These are phyloP conservation scores for Bombus superbus DNA, from an alignment of 1,140 invertebrate genomes.

Conservation along the genomic window DNA sequence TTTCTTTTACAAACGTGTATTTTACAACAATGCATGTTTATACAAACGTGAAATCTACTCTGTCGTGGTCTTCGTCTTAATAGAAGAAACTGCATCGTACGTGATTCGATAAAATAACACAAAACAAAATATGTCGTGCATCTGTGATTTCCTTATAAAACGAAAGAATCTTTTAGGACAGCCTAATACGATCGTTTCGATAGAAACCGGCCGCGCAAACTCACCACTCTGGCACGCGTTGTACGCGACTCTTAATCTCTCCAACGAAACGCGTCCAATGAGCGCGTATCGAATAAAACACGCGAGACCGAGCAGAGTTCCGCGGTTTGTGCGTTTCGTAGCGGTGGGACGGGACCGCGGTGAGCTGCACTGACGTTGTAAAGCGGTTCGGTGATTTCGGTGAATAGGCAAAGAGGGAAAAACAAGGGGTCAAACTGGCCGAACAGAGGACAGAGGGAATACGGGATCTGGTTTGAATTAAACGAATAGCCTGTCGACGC, in stretches of 20 bases:
- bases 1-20: too few relatives aligned
- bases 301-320: slow-evolving; percentile 19
- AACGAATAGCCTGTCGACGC: slow-evolving; percentile 44
- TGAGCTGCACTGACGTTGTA: background rate
- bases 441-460: background rate
- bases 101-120: too few relatives aligned
- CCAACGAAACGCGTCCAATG: background rate
- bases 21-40: too few relatives aligned
- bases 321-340: background rate
- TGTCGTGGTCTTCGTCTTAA: too few relatives aligned
- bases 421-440: background rate
- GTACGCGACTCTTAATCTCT: background rate
- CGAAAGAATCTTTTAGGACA: too few relatives aligned
- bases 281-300: background rate
- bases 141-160: too few relatives aligned
- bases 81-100: too few relatives aligned
- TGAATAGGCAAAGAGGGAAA: background rate
- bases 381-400: slow-evolving; percentile 3
- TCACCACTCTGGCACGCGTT: background rate
- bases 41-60: too few relatives aligned
- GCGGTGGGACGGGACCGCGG: background rate
- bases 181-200: background rate
- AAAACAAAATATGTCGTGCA: too few relatives aligned
- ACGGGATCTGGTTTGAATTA: slow-evolving; percentile 54
- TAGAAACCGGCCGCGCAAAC: background rate